Base-by-base conservation (phyloP, 2,888 invertebrate genomes). In the Fragum sueziense region DNA sequence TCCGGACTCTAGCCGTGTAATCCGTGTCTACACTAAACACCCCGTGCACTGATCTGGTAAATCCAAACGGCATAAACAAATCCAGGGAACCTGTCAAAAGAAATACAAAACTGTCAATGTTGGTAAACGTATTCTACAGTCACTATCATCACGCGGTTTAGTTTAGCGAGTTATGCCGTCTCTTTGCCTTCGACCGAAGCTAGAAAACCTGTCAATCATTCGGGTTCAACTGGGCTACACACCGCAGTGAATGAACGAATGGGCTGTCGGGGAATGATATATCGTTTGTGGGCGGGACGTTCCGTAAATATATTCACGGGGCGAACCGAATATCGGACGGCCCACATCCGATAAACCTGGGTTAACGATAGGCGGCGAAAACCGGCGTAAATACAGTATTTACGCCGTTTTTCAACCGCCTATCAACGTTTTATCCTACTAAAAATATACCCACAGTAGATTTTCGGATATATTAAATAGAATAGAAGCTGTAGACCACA, bases 31-130 rank as follows among this genome's bases (percentile, higher is more conserved):
- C 79, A 74, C 76, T 76, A 74, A 70, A 79, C 85, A 79, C 83
- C 70, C 84, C 85, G 76, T 83, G 79, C 84, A 67, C 70, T 79
- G 72, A 51, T 68, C 37, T 52, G 34, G 70, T 70, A 74, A 80
- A 82, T 84, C 82, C 84, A 78, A 73, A 78, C 84, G 85, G 89
- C 88, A 89, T 88, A 90, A 89, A 90, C 91, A 90, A 88, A 89
- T 89, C 88, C 83, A n/a, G 77, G 74, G 84, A 80, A 76, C 88
- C 90, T 90, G 89, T 91, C 90, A 90, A 86, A n/a, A 89, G 88
- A 89, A 86, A 88, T 85, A 85, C 84, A 87, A 88, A 89, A 90
- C 89, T 91, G 91, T 90, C 91, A 91, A 90, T 88, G 87, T 84
- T 86, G 82, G 87, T 89, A 88, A 87, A 88, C 86, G 88, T 87